Conservation (phyloP, 2,888 invertebrate genomes). For the Andricus curvator region DNA sequence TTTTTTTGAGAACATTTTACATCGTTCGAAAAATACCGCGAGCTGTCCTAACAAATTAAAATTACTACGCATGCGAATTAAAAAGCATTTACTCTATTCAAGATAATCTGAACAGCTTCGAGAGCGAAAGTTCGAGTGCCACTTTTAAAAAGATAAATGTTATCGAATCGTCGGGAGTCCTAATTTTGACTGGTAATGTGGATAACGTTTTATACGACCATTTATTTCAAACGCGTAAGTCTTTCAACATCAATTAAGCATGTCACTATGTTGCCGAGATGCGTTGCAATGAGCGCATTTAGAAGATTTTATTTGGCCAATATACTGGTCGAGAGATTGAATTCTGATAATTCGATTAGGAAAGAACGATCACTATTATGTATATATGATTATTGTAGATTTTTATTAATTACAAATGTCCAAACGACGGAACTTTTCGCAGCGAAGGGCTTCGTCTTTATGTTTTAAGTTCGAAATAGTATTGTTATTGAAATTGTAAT, state of each 20-base stretch:
- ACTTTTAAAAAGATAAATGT: background rate
- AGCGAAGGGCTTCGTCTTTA: constrained; percentile 43
- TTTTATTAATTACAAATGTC: constrained; percentile 19
- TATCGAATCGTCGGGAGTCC: background rate
- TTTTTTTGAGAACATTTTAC: too few relatives aligned
- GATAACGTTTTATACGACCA: background rate
- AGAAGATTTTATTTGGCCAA: constrained; percentile 12
- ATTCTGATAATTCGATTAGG: background rate
- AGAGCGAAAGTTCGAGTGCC: background rate
- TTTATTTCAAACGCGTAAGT: constrained; percentile 25
- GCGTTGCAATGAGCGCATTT: background rate
- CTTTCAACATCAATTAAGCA: constrained; percentile 33
- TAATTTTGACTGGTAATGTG: background rate
- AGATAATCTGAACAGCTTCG: background rate
- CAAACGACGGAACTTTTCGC: background rate
- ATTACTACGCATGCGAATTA: background rate
- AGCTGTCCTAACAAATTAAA: background rate
- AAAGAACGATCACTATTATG: background rate
- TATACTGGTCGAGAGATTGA: constrained; percentile 5
- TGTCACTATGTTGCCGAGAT: background rate
- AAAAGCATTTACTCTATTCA: background rate
- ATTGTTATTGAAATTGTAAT: constrained; percentile 41
- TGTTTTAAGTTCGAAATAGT: constrained; percentile 34
- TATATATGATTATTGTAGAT: constrained; percentile 20
- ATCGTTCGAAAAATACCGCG: too few relatives aligned